Evolutionary conservation across 2,113 vertebrate species (phyloP), one percentile per base, ranked within the genome.

Genomic region (Archilochus colubris): DNA sequence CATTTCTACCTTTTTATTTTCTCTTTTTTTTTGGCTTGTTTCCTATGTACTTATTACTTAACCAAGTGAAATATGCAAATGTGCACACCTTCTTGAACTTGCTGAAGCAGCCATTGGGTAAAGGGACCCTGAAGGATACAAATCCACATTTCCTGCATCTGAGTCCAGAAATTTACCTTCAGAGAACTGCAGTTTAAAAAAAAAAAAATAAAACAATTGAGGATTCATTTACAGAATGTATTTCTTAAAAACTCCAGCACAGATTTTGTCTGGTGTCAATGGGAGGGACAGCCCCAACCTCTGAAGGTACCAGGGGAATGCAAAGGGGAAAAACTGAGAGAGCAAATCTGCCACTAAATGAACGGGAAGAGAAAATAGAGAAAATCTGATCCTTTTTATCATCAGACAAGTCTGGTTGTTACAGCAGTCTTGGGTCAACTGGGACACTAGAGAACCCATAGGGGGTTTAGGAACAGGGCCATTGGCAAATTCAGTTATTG

Each of bases 281-380:
- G 59, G 18, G 11, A 66, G 9, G 12, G 12, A 11, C 14, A 53
- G 5, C 2, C 3, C 2, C 40, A 77, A 7, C 10, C 9, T 73
- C n/a, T 85, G 50, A n/a, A 62, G 53, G 57, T 15, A 76, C 1
- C 8, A 31, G 17, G 7, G 19, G 28, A 33, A 55, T 78, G 20
- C 5, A 25, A 30, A 38, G 10, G 1, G 7, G 6, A 3, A 31
- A 36, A 73, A 30, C 4, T 0, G 1, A n/a, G 21, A 8, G 5
- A 18, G 4, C 6, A 51, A 59, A 85, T 55, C n/a, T 75, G 33
- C 8, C 1, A 3, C 10, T 59, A 43, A 79, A 46, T 19, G 2
- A 43, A 43, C 8, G 44, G 12, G 12, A 61, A 62, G 20, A 86
- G 9, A 3, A 88, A 61, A 24, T 31, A 44, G 21, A 81, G 23